phyloP scores from a whole-genome alignment of 2,888 invertebrate genomes.

The Rotaria socialis region DNA sequence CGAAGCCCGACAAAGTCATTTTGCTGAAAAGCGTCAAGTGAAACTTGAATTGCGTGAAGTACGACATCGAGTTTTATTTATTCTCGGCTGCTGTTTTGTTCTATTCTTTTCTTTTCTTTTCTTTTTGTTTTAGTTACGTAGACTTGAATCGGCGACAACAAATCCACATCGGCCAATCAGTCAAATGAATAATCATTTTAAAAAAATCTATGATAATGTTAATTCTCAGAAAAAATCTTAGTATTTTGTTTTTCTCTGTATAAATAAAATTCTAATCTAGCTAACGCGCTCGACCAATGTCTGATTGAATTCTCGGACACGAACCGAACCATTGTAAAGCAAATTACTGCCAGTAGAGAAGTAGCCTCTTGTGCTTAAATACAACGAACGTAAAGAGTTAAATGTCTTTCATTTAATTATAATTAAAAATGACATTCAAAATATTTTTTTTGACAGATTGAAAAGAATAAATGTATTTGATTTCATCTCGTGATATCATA shows the following conservation, averaged over 20 bases:
- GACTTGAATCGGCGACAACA: not conserved
- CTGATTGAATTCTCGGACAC: too few species aligned
- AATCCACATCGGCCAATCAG: not conserved
- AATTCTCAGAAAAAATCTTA: not conserved
- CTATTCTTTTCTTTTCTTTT: not conserved
- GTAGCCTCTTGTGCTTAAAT: too few species aligned
- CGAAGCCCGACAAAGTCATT: slow-evolving; percentile 53
- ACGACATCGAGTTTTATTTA: not conserved
- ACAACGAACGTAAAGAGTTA: too few species aligned
- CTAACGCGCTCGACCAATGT: too few species aligned
- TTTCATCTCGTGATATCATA: not conserved
- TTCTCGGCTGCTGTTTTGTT: not conserved
- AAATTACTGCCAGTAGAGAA: too few species aligned
- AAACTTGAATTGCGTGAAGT: not conserved
- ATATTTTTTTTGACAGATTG: not conserved
- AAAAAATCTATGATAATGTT: too few species aligned
- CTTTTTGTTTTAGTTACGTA: not conserved
- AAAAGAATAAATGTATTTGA: slow-evolving; percentile 31
- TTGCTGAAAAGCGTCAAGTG: slow-evolving; percentile 51
- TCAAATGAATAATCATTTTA: not conserved
- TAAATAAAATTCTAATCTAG: too few species aligned
- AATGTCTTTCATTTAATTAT: not conserved
- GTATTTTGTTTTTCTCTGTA: not conserved
- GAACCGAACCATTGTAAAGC: too few species aligned
- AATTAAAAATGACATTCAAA: not conserved